A percentile compares a stretch with the other conserved stretches of the same genome.
Evolutionary conservation across 1,140 invertebrate genomes (phyloP).

Genomic region (Drosophila seguyi): DNA sequence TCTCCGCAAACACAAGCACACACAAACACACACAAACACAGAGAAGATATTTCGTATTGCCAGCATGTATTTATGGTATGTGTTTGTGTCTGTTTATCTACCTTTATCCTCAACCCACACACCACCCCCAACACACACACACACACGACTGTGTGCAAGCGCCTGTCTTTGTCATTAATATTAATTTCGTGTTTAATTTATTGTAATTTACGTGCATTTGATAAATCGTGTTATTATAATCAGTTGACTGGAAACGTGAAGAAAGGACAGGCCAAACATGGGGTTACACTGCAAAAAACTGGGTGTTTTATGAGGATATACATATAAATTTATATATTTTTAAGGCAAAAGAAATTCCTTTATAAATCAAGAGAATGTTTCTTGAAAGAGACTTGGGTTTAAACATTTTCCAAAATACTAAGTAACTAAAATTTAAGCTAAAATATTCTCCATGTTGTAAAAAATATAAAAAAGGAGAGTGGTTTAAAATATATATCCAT

Average conservation of each 20-base stretch:
- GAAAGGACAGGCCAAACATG: slow-evolving; percentile 34
- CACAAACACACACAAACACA: slow-evolving; percentile 1
- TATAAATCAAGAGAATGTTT: neutral
- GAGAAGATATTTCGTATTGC: slow-evolving; percentile 21
- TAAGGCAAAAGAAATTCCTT: neutral
- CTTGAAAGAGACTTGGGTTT: neutral
- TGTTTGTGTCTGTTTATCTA: slow-evolving; percentile 26
- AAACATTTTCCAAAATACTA: neutral
- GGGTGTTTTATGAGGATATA: rapidly evolving
- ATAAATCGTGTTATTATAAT: slow-evolving; percentile 82
- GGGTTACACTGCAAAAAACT: neutral
- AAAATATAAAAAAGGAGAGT: neutral
- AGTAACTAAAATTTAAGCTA: neutral
- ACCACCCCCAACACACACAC: slow-evolving; percentile 1
- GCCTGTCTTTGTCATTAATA: slow-evolving; percentile 75
- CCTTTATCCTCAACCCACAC: neutral
- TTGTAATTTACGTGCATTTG: slow-evolving; percentile 83
- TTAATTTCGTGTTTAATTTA: slow-evolving; percentile 83
- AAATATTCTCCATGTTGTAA: neutral
- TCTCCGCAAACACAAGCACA: slow-evolving; percentile 33
- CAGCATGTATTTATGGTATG: slow-evolving; percentile 16
- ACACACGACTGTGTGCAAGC: slow-evolving; percentile 8
- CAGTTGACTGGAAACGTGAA: slow-evolving; percentile 57
- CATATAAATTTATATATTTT: neutral
- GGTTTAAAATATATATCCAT: slow-evolving; percentile 13